Evolutionary conservation across 2,113 vertebrate genomes (phyloP).

Genomic region (Quiscalus mexicanus): DNA sequence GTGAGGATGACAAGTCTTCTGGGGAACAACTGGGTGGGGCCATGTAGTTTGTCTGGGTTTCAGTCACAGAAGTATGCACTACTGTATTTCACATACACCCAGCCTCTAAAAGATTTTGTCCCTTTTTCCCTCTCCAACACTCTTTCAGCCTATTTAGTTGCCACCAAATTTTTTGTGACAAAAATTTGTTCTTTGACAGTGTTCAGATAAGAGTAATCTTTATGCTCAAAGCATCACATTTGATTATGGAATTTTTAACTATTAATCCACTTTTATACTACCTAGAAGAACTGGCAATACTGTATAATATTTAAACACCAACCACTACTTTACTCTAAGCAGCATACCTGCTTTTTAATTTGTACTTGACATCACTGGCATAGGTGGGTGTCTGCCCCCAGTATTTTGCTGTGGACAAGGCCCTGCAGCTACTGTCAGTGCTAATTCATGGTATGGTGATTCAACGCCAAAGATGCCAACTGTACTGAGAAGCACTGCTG

Average conservation of each 20-base stretch:
- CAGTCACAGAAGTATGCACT: background rate
- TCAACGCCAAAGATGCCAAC: background rate
- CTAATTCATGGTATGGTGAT: background rate
- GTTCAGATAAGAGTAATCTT: background rate
- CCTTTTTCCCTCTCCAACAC: background rate
- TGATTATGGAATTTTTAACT: background rate
- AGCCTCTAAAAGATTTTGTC: background rate
- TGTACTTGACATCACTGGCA: background rate
- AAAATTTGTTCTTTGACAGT: background rate
- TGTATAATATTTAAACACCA: background rate
- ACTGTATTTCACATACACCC: background rate
- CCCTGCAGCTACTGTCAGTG: background rate
- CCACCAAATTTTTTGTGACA: background rate
- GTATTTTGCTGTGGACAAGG: background rate
- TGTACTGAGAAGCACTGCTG: background rate
- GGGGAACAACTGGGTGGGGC: background rate
- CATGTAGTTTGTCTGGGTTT: background rate
- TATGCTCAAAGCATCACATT: background rate
- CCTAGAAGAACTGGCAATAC: background rate
- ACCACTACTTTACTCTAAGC: background rate
- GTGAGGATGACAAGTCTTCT: background rate
- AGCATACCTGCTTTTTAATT: background rate
- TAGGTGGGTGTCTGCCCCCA: too few relatives aligned
- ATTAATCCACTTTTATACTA: background rate
- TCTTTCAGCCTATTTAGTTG: background rate